Evolutionary conservation across 2,113 vertebrate species (phyloP).

Genomic region (Chlorodrepanis virens): DNA sequence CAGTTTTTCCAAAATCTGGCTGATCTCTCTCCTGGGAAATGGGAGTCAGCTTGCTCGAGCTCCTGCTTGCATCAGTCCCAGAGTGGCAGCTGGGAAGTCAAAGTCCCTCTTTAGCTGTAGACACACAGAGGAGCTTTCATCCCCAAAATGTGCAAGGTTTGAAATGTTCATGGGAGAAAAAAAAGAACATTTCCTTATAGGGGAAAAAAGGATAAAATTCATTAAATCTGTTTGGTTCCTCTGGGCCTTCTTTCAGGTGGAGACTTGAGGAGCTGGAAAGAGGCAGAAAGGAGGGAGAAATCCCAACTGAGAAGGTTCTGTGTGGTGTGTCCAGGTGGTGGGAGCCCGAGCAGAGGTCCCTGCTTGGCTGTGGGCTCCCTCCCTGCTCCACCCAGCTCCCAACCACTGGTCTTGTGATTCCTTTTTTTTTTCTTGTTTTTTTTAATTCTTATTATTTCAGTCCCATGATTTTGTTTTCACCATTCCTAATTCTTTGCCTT

Average conservation of each 20-base stretch:
- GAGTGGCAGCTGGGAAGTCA: constrained; percentile 6
- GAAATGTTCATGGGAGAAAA: background rate
- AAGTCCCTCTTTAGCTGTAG: background rate
- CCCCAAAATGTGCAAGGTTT: background rate
- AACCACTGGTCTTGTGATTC: constrained; percentile 34
- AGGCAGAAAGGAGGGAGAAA: background rate
- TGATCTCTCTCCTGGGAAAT: background rate
- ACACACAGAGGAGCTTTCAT: background rate
- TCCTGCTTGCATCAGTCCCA: background rate
- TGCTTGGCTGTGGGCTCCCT: background rate
- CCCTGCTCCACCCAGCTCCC: background rate
- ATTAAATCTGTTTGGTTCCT: background rate
- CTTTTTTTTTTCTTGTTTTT: background rate
- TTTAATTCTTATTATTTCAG: constrained; percentile 32
- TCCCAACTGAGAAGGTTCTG: background rate
- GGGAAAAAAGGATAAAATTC: background rate
- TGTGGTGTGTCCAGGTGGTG: background rate
- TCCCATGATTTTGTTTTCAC: constrained; percentile 51
- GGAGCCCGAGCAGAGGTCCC: background rate
- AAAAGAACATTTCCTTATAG: background rate
- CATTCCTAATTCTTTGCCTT: constrained; percentile 1
- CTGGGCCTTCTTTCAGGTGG: background rate
- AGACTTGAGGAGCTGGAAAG: background rate
- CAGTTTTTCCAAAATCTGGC: constrained; percentile 43
- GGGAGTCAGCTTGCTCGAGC: background rate